phyloP scores from a whole-genome alignment of 2,113 vertebrate genomes.

The Chamaetylas fuelleborni region DNA sequence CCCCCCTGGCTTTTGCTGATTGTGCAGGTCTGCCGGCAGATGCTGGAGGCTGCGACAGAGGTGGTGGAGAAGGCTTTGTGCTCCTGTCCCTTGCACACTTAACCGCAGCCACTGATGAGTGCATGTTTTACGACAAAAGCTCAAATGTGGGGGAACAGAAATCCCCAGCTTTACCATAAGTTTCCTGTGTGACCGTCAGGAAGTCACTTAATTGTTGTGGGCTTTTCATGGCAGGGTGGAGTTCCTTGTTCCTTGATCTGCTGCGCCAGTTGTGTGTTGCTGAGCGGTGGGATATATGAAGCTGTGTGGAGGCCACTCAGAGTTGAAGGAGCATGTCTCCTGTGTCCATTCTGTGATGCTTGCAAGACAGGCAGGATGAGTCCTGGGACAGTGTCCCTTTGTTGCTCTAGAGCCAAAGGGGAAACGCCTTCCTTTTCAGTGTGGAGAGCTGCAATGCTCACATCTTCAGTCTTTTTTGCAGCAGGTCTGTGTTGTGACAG shows the following conservation, averaged over 20 bases:
- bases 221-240: neutral
- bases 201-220: neutral
- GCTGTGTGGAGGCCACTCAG: neutral
- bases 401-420: neutral
- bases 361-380: neutral
- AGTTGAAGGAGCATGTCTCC: neutral
- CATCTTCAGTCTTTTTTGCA: neutral
- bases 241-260: neutral
- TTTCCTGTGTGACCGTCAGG: neutral
- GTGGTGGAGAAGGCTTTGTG: neutral
- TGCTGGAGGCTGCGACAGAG: rapidly evolving
- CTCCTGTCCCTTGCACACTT: neutral
- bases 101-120: neutral
- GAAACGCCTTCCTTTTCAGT: neutral
- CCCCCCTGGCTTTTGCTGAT: neutral
- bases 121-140: neutral
- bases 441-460: neutral
- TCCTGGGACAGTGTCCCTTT: neutral
- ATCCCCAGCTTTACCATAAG: neutral
- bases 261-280: neutral
- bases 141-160: neutral
- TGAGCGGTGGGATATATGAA: neutral
- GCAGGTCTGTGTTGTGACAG: neutral
- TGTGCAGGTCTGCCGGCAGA: neutral
- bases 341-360: neutral